Conservation (phyloP, 2,888 invertebrate genomes). For the Plemyria rubiginata region DNA sequence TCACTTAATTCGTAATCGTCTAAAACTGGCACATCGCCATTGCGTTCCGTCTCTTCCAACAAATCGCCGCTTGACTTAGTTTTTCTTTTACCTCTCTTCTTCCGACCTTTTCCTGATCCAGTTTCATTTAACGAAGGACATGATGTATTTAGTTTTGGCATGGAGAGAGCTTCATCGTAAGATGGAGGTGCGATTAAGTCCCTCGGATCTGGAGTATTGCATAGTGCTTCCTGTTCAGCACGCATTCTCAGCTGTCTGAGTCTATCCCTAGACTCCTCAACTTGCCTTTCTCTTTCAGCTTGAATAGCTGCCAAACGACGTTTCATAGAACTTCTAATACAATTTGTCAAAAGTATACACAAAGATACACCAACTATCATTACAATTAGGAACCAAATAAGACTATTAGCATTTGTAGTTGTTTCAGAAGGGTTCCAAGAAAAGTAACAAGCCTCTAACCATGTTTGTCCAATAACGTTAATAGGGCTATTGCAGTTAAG, state of each 20-base stretch:
- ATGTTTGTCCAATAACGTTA: slow-evolving; percentile 86
- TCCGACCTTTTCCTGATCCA: slow-evolving; percentile 71
- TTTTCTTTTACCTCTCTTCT: slow-evolving; percentile 75
- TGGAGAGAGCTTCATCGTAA: slow-evolving; percentile 90
- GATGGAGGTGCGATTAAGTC: slow-evolving; percentile 89
- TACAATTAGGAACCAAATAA: slow-evolving; percentile 86
- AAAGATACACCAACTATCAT: slow-evolving; percentile 82
- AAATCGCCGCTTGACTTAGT: slow-evolving; percentile 82
- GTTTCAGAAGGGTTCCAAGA: slow-evolving; percentile 84
- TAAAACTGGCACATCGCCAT: slow-evolving; percentile 64
- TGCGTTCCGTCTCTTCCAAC: slow-evolving; percentile 75
- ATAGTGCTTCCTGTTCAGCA: slow-evolving; percentile 81
- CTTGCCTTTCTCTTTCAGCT: slow-evolving; percentile 82
- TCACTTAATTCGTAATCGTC: slow-evolving; percentile 68
- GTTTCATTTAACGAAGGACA: slow-evolving; percentile 83
- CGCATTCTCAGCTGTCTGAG: slow-evolving; percentile 81
- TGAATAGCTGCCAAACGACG: slow-evolving; percentile 78
- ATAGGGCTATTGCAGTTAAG: slow-evolving; percentile 88
- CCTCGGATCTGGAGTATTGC: slow-evolving; percentile 88
- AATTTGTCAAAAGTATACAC: slow-evolving; percentile 81
- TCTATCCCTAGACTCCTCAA: slow-evolving; percentile 85
- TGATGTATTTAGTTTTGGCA: slow-evolving; percentile 88
- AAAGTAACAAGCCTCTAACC: slow-evolving; percentile 88
- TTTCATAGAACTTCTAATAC: slow-evolving; percentile 83
- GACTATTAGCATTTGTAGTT: slow-evolving; percentile 70